Evolutionary conservation across 2,113 vertebrate species (phyloP), one percentile per base, ranked within the genome.

Genomic region (Laticauda laticaudata): DNA sequence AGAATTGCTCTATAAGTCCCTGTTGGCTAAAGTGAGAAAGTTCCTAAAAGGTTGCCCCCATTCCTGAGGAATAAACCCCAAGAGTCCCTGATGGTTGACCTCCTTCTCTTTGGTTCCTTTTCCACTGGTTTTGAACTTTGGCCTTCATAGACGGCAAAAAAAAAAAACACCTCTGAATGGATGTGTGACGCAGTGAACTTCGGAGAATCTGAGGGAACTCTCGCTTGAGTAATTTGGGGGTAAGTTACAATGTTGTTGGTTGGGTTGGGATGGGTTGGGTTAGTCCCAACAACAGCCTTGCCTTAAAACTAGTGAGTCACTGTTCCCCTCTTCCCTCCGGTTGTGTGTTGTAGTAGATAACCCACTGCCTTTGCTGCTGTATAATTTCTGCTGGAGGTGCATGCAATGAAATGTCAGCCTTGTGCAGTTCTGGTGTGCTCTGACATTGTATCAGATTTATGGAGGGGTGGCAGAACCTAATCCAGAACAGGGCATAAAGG

Each of bases 61-160:
- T 96, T 90, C 92, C 51, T 93, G 90, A 57, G 94, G 95, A 94
- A 54, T 94, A 93, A 95, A 90, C 55, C 75, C 87, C 88, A 86
- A 89, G 34, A 1, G 7, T 43, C 18, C 94, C 64, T 91, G 95
- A 95, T 91, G 81, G 91, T 93, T 96, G 96, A 97, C 95, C 95
- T 94, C 3, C 11, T 1, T 12, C 57, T 59, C 86, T 21, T 43
- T 54, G 57, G 86, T 14, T 94, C 96, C 94, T 51, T 45, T 61
- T 34, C 39, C 29, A 5, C 0, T 15, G 81, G 0, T 88, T 81
- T 87, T 92, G 2, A 87, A 39, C 56, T 69, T 39, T 0, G 87
- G 90, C 86, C 5, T 43, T 81, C 20, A 11, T 54, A 43, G 26
- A 88, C 20, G 24, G 39, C 23, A 8, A 7, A 61, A 51, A 61